phyloP scores from a whole-genome alignment of 1,140 invertebrate species.

The Pseudobourletiella spinata region DNA sequence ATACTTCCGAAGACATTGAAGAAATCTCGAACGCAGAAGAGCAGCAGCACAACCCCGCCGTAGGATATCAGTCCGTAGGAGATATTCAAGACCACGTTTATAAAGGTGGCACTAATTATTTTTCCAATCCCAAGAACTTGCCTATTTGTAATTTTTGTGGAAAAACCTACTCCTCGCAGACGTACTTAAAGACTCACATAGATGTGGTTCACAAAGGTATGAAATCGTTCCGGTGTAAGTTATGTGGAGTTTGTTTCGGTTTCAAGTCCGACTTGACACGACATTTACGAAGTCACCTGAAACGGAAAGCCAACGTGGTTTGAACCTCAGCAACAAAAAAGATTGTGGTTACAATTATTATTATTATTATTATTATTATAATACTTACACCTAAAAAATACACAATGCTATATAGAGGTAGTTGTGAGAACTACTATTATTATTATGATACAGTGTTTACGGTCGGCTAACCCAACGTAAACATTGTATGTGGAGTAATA shows the following conservation, averaged over 20 bases:
- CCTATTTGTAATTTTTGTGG: constrained; percentile 7
- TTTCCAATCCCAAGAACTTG: constrained; percentile 4
- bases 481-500: too few relatives aligned
- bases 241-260: neutral
- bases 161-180: neutral
- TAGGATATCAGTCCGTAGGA: neutral
- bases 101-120: constrained; percentile 2
- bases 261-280: neutral
- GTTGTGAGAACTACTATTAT: too few relatives aligned
- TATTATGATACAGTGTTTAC: too few relatives aligned
- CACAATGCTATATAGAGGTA: too few relatives aligned
- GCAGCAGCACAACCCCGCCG: neutral
- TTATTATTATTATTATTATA: too few relatives aligned
- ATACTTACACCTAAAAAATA: too few relatives aligned
- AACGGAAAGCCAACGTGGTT: neutral
- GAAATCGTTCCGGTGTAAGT: neutral
- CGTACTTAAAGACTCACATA: constrained; percentile 1
- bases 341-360: too few relatives aligned
- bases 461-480: too few relatives aligned
- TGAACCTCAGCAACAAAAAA: too few relatives aligned
- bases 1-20: constrained; percentile 4
- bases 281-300: neutral
- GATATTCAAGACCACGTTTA: neutral
- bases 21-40: neutral
- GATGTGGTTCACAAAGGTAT: constrained; percentile 3